Conservation (phyloP, 2,888 invertebrate genomes). For the Scaptomyza flava region DNA sequence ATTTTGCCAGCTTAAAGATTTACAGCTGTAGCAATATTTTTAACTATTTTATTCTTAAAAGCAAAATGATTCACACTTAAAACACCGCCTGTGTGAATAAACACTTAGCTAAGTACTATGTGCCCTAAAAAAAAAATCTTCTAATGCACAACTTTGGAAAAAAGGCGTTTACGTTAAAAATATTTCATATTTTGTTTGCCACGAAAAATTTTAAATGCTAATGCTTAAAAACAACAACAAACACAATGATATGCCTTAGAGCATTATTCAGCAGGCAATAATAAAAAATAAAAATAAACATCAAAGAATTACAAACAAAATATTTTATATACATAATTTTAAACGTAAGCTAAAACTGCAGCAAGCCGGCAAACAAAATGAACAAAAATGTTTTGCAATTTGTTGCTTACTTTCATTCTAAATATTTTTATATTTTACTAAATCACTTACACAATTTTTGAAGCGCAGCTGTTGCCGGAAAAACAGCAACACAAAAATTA, state of each 20-base stretch:
- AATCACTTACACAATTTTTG: conserved; percentile 71
- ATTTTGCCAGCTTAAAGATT: conserved; percentile 14
- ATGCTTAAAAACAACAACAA: conserved; percentile 36
- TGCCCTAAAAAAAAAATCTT: neutral
- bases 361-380: conserved; percentile 47
- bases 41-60: neutral
- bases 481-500: conserved; percentile 56
- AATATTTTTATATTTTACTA: conserved; percentile 64
- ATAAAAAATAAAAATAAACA: conserved; percentile 21
- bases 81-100: neutral
- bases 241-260: conserved; percentile 28
- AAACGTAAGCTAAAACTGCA: conserved; percentile 21
- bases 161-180: neutral
- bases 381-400: conserved; percentile 66
- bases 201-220: conserved; percentile 33
- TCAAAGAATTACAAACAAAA: conserved; percentile 46
- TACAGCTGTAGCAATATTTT: conserved; percentile 6
- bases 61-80: too few species aligned
- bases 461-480: conserved; percentile 62
- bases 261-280: conserved; percentile 16
- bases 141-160: neutral
- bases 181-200: conserved; percentile 1
- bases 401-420: conserved; percentile 54
- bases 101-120: neutral
- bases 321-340: conserved; percentile 5